Base-by-base conservation (phyloP, 1,140 invertebrate genomes). In the Orchesella cincta region DNA sequence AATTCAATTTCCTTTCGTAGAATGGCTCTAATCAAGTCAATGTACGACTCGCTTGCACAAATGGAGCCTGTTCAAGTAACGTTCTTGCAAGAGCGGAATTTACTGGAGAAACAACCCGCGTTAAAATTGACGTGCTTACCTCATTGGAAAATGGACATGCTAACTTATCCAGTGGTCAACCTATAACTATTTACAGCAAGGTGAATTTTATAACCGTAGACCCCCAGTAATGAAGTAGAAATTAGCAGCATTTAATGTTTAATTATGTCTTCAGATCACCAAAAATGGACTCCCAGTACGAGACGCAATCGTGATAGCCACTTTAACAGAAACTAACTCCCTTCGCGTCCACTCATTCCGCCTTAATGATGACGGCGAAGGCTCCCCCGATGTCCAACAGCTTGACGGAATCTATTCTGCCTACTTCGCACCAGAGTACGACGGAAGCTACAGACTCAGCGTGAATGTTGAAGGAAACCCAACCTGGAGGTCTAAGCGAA, bases 331-430 rank as follows among this genome's bases (percentile, higher is more conserved):
- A 12, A 23, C 5, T 12, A 3, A 5, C 3, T 57, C 52, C 12
- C 3, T 26, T 5, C 14, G 14, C 23, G 23, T 8, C 3, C 5
- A 14, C 14, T 12, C 8, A 20, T 14, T 57, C 23, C 14, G 14
- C 23, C 67, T 71, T 71, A 5, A 12, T 14, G 67, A 71, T 36
- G 67, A 71, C 31, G 67, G 67, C 14, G 31, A 36, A 5, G 23
- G 1, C 2, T 26, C 67, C 5, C 52, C 67, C 5, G 67, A 71
- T 23, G 23, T 33, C 8, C 34, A 34, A 71, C 8, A 14, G 29
- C 16, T 18, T 18, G 67, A 71, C 29, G 67, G 67, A 31, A 71
- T 71, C 18, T 71, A 34, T 71, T 71, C 67, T 36, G 67, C 29
- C 2, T 71, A 71, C 23, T 71, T 71, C 23, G 67, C 34, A 18